Evolutionary conservation across 2,113 vertebrate genomes (phyloP), one percentile per base, ranked within the genome.

Genomic region (Lepus europaeus): DNA sequence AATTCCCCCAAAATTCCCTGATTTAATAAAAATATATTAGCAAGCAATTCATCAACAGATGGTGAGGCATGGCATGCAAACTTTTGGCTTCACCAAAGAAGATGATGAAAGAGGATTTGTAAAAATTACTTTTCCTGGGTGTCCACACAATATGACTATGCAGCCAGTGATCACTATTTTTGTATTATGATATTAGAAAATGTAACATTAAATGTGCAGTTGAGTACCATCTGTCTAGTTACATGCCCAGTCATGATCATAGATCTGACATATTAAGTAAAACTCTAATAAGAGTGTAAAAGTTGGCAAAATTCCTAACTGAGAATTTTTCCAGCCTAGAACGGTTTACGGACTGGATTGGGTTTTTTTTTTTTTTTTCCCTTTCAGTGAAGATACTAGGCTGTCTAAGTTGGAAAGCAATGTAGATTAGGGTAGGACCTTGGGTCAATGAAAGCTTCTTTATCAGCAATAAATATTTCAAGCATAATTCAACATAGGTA

Each of bases 221-320:
- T 87, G 79, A 87, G 66, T 89, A 33, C 74, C 95, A 97, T 95
- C 93, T 97, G 95, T 90, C 61, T 93, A 88, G 49, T 73, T 93
- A 25, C 4, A 89, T 77, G 66, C 69, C 90, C 94, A 91, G 82
- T 77, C 49, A 93, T 90, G 31, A 88, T 87, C 88, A 90, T 22
- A 79, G 22, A 90, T 27, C 25, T 77, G 45, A 81, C 53, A 90
- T 88, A 92, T 31, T 85, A 93, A 79, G 36, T 77, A 31, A 86
- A 90, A 31, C 66, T 84, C 68, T 94, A 88, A 79, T 79, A 81
- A 90, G 51, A 95, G 29, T 16, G 17, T 83, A 22, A 86, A 87
- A 89, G 31, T 89, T 84, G 23, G 22, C 36, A 83, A 2, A 3
- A 4, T 80, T 93, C 39, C 59, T 79, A 3, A 3, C 6, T 87